Conservation (phyloP, 2,113 vertebrate species). For the Rhadina sibilatrix region DNA sequence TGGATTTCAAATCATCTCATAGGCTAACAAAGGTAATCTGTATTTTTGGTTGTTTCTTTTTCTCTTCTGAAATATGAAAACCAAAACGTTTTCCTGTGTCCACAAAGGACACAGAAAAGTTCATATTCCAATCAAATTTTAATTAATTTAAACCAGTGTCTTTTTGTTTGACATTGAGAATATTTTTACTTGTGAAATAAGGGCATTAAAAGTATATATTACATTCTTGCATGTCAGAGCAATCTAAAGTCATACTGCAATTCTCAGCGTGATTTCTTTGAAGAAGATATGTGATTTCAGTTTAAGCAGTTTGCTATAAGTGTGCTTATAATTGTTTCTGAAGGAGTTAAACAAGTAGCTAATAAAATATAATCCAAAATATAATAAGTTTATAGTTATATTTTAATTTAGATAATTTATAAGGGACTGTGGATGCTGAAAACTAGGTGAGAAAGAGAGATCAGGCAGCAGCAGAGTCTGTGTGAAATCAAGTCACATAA, state of each 20-base stretch:
- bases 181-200: neutral
- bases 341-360: neutral
- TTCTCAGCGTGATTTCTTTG: neutral
- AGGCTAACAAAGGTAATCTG: neutral
- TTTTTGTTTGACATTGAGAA: neutral
- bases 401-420: neutral
- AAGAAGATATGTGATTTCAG: neutral
- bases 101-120: neutral
- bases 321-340: neutral
- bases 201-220: neutral
- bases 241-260: neutral
- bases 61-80: neutral
- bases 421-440: neutral
- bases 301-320: neutral
- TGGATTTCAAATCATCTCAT: neutral
- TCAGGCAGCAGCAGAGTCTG: no score
- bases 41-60: neutral
- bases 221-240: neutral
- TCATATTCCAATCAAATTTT: neutral
- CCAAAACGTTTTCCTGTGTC: rapidly evolving
- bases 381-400: neutral
- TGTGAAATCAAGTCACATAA: no score
- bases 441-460: no score
- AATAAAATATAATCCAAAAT: neutral
- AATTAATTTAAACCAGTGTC: neutral